Evolutionary conservation across 2,113 vertebrate species (phyloP).

Genomic region (Corapipo altera): DNA sequence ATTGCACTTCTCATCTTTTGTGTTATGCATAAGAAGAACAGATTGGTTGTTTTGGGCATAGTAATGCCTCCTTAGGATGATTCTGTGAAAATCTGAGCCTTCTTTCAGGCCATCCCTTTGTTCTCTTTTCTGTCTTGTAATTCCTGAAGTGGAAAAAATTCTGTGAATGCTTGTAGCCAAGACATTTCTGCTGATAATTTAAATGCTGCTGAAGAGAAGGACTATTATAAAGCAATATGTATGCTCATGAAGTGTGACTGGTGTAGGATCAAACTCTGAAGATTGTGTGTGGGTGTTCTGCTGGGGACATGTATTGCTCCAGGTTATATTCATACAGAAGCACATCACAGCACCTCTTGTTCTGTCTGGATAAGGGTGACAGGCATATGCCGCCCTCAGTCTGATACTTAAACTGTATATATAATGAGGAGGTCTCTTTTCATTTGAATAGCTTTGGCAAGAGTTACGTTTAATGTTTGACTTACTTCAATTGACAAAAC

Average conservation of each 20-base stretch:
- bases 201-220: background rate
- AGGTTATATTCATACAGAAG: background rate
- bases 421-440: background rate
- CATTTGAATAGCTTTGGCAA: background rate
- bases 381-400: background rate
- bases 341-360: background rate
- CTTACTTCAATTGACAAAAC: background rate
- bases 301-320: background rate
- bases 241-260: background rate
- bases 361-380: background rate
- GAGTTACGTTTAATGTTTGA: background rate
- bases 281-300: background rate
- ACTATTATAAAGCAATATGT: slow-evolving; percentile 30
- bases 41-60: background rate
- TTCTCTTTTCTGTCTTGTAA: background rate
- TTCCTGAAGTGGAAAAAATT: background rate
- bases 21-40: background rate
- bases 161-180: background rate
- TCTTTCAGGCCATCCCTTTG: background rate
- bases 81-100: background rate
- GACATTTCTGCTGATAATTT: slow-evolving; percentile 8
- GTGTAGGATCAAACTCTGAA: background rate
- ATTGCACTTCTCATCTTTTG: background rate
- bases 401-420: background rate
- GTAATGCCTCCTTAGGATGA: background rate